Conservation (phyloP, 2,113 vertebrate genomes). For the Mormyrus lacerda region DNA sequence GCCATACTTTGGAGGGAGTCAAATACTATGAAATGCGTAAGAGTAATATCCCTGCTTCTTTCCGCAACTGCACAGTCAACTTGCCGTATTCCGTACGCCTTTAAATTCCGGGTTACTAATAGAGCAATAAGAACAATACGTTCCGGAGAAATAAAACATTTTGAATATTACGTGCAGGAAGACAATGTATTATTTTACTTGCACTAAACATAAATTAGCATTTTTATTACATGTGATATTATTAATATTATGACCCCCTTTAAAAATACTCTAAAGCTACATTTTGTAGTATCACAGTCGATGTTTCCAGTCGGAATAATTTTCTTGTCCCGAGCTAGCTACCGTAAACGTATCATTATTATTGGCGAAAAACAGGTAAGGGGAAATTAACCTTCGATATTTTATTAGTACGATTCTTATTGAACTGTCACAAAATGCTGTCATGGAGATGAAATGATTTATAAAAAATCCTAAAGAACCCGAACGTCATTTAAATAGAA, state of each 20-base stretch:
- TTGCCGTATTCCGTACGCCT: slow-evolving; percentile 32
- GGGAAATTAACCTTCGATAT: not conserved
- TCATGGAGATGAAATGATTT: not conserved
- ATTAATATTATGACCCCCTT: not conserved
- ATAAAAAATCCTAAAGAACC: not conserved
- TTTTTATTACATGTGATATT: not conserved
- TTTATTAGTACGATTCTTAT: not conserved
- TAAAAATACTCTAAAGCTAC: not conserved
- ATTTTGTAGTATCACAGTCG: not conserved
- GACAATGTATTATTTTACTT: not conserved
- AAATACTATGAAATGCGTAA: not conserved
- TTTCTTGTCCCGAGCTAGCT: slow-evolving; percentile 12
- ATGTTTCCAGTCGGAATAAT: slow-evolving; percentile 24
- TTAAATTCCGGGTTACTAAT: slow-evolving; percentile 28
- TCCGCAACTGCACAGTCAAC: not conserved
- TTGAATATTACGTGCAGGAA: not conserved
- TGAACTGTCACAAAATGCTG: not conserved
- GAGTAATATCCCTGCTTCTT: not conserved
- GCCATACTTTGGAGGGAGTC: slow-evolving; percentile 53
- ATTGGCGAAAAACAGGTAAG: slow-evolving; percentile 18
- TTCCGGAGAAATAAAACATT: not conserved
- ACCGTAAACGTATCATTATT: slow-evolving; percentile 5
- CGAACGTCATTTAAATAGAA: not conserved
- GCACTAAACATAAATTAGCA: not conserved
- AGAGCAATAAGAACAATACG: not conserved